Percentiles rank a stretch among this genome's conserved stretches.
Evolutionary conservation across 2,797 vertebrate species (phyloP).

Genomic region (Myotis daubentonii): DNA sequence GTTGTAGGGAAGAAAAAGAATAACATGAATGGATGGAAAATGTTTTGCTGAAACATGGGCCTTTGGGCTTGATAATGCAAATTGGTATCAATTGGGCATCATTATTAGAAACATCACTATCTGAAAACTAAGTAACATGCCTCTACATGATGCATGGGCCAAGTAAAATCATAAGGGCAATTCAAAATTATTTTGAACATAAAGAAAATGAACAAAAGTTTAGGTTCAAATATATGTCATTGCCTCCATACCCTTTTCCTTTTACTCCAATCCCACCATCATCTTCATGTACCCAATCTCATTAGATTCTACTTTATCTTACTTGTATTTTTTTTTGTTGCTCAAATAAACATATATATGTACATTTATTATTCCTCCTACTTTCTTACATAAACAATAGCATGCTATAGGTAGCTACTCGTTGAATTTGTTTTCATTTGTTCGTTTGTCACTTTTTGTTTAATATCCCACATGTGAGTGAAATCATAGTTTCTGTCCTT

Average conservation of each 20-base stretch:
- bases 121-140: background rate
- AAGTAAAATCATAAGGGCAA: background rate
- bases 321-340: background rate
- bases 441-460: background rate
- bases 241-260: background rate
- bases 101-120: background rate
- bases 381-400: background rate
- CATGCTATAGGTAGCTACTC: background rate
- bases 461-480: background rate
- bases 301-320: background rate
- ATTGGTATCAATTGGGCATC: background rate
- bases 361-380: background rate
- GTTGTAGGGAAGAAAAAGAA: background rate
- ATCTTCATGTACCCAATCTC: background rate
- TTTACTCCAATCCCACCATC: background rate
- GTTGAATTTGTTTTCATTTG: background rate
- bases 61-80: background rate
- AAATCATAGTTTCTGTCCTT: background rate
- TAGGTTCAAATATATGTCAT: background rate
- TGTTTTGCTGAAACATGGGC: background rate
- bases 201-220: background rate
- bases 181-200: background rate
- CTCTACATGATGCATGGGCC: background rate
- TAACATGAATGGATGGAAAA: background rate
- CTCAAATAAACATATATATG: background rate